Evolutionary conservation across 2,888 invertebrate genomes (phyloP).

Genomic region (Cylloceria caligata): DNA sequence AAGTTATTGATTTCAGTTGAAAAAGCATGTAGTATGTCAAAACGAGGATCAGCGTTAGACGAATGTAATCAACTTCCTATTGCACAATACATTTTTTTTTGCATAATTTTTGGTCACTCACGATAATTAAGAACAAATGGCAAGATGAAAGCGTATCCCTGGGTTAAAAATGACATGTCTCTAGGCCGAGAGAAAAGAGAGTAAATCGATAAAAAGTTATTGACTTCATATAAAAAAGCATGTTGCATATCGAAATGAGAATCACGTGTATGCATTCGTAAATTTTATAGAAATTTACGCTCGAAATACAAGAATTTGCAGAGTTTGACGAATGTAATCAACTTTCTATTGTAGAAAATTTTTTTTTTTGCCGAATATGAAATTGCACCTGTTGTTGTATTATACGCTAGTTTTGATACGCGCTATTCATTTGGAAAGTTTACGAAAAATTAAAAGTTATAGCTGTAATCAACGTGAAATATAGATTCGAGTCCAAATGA

Average conservation of each 20-base stretch:
- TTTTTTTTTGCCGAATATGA: too few species aligned
- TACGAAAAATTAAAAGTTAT: too few species aligned
- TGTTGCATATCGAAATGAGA: too few species aligned
- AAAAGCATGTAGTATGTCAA: neutral
- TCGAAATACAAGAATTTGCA: too few species aligned
- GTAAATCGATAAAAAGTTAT: neutral
- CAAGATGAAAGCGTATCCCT: conserved; percentile 43
- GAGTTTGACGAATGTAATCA: neutral
- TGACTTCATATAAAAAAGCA: neutral
- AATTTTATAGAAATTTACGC: too few species aligned
- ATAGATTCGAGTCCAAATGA: too few species aligned
- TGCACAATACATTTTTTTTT: too few species aligned
- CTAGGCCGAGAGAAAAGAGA: conserved; percentile 1
- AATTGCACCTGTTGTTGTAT: too few species aligned
- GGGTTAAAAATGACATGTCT: conserved; percentile 24
- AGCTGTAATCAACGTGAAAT: too few species aligned
- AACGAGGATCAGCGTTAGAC: neutral
- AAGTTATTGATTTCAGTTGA: neutral
- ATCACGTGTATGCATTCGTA: too few species aligned
- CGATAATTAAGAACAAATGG: conserved; percentile 30
- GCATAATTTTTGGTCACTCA: neutral
- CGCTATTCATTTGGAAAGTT: too few species aligned
- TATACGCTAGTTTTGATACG: too few species aligned
- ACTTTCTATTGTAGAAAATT: neutral
- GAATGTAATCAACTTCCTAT: neutral